Base-by-base conservation (phyloP, 2,797 vertebrate species). In the Dendrocincla fuliginosa region DNA sequence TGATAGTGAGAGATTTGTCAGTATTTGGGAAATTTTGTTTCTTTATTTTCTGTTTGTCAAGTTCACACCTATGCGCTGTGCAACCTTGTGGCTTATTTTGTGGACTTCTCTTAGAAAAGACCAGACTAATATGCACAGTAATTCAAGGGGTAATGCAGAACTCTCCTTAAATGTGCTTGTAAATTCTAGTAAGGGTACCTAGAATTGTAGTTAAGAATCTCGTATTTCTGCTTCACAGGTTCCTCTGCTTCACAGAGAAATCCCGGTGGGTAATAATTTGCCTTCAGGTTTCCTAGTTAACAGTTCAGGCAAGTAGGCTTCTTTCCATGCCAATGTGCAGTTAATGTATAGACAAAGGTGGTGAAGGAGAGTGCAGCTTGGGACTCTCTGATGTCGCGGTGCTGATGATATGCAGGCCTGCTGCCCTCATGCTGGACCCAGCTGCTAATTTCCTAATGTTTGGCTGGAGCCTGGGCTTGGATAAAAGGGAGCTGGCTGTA, bases 401-500 rank as follows among this genome's bases (percentile, higher is more conserved):
- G 74, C 69, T 95, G 89, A 91, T 96, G 89, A 93, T 88, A 92
- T 93, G 89, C 94, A 93, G 91, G 94, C 87, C 80, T 42, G 89
- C 76, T 92, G 89, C 91, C 95, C 86, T 90, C 2, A 5, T 5
- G 10, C 68, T 90, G 89, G 91, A 91, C 85, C 65, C 92, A 85
- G 84, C 93, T 96, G 92, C 76, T 96, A 60, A 86, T 93, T 90
- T 95, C 87, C 94, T 90, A 84, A 83, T 86, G 94, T 93, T 96
- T 96, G 92, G 92, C 92, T 93, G 84, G 41, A 67, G 59, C 44
- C 20, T 39, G 52, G 50, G 63, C 44, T 94, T 90, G 79, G 89
- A 93, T 94, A 76, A 96, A 93, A 94, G 61, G 52, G 77, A 96
- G 85, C 59, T 96, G 95, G 94, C 93, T 83, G 76, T 65, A 78